Evolutionary conservation across 2,113 vertebrate species (phyloP), one percentile per base, ranked within the genome.

Genomic region (Ochotona curzoniae): DNA sequence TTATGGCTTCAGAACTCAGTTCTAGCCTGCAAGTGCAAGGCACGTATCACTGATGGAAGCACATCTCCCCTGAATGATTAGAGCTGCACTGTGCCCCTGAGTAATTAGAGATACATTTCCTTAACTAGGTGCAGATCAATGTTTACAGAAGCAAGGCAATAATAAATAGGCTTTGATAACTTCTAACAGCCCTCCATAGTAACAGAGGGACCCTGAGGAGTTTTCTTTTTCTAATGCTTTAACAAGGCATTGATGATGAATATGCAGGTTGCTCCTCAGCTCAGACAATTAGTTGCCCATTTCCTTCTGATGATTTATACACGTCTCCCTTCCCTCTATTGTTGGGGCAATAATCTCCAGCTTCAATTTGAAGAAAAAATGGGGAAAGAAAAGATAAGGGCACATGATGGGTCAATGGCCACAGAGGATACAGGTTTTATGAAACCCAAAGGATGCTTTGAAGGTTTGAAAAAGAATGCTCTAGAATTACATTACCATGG

Each of bases 211-310:
- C 21, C 3, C 32, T 47, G 49, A 83, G 54, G n/a, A 71, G 25
- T 83, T 82, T 28, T 89, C 78, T 28, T 89, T 44, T 44, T 95
- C 64, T 64, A 63, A 84, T 74, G 21, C 74, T 90, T 92, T 91
- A 54, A 81, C 7, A 73, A 84, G 26, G 30, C 26, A 30, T 11
- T 76, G 35, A 32, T 79, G 61, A 94, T 35, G 12, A 80, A 79
- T 66, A 79, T 7, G 35, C 69, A 91, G 2, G 15, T 44, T 69
- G n/a, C 28, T 38, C 25, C 35, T 49, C 81, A 66, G 20, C 23
- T 57, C 84, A 89, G 15, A 71, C 32, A 74, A 80, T 23, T 21
- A 83, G 35, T 38, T 70, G 66, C 47, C 73, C 13, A 89, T 28
- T 80, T 86, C 75, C 32, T 89, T 71, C 44, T 44, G 47, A 26